Percentiles rank a stretch among this genome's conserved stretches.
Evolutionary conservation across 2,797 vertebrate species (phyloP).

Genomic region (Meriones psammophilus): DNA sequence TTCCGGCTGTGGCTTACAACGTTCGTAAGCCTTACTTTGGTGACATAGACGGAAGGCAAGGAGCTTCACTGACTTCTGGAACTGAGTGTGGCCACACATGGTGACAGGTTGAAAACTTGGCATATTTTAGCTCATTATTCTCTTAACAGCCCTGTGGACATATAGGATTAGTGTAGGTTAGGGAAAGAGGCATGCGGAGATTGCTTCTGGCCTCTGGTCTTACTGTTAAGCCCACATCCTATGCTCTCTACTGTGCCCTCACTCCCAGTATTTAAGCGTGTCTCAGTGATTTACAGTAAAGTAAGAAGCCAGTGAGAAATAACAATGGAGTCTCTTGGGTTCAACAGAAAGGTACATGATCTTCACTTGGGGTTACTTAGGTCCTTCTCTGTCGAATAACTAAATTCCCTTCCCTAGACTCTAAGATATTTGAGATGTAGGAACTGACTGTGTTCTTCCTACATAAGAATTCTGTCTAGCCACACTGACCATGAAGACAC

Average conservation of each 20-base stretch:
- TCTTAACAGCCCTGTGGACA: not conserved
- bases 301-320: not conserved
- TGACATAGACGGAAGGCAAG: not conserved
- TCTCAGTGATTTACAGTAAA: slow-evolving; percentile 9
- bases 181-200: not conserved
- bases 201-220: not conserved
- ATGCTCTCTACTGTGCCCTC: not conserved
- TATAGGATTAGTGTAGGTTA: not conserved
- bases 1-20: not conserved
- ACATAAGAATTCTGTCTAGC: not conserved
- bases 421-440: not conserved
- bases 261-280: not conserved
- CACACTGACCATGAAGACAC: not conserved
- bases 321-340: not conserved
- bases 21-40: not conserved
- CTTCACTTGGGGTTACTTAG: slow-evolving; percentile 37
- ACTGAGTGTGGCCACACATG: not conserved
- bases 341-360: not conserved
- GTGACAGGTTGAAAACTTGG: not conserved
- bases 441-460: not conserved
- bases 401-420: not conserved
- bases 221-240: not conserved
- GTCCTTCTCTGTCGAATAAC: not conserved
- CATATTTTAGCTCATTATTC: not conserved
- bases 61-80: not conserved